Base-by-base conservation (phyloP, 2,888 invertebrate genomes). In the Aphrophora alni region DNA sequence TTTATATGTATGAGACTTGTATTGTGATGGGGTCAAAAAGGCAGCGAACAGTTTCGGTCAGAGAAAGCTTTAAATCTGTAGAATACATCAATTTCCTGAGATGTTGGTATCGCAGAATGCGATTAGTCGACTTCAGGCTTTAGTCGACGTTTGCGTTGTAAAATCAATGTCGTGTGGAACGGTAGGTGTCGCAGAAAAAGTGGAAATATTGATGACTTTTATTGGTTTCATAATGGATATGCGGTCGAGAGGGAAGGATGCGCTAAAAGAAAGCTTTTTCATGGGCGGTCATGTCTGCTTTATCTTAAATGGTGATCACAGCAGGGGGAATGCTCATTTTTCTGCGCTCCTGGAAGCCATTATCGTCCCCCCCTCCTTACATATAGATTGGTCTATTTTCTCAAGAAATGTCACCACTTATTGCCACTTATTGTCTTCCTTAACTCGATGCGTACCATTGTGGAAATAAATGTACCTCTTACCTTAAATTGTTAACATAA, bases 371-470 rank as follows among this genome's bases (percentile, higher is more conserved):
- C 38, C 70, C 38, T 76, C 28, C 59, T 70, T 21, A 77, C 69
- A 70, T 77, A 77, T 77, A 72, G 77, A 78, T 78, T 38, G 71
- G 38, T 44, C 72, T 38, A 78, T 78, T 44, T 44, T 71, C 69
- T 38, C 33, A 70, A 78, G 77, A 78, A 78, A 78, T 78, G 72
- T 14, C 71, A 38, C 38, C 77, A 78, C 77, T 78, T 78, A 78
- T 44, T 44, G 44, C 44, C 44, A 44, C 44, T 44, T 44, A 44
- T 44, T 44, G 44, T 44, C 44, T 44, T 44, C 44, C 44, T 44
- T 14, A 33, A 14, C 44, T 44, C 2, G 44, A 14, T 44, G 12
- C 44, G 44, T 44, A 44, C 44, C 8, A 14, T 44, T 44, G 12
- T 44, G 17, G 17, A 44, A 14, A 44, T 44, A 44, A 44, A 44